These are phyloP conservation scores for Machaerirhynchus nigripectus DNA, from an alignment of 2,113 vertebrate species.

Conservation along the genomic window DNA sequence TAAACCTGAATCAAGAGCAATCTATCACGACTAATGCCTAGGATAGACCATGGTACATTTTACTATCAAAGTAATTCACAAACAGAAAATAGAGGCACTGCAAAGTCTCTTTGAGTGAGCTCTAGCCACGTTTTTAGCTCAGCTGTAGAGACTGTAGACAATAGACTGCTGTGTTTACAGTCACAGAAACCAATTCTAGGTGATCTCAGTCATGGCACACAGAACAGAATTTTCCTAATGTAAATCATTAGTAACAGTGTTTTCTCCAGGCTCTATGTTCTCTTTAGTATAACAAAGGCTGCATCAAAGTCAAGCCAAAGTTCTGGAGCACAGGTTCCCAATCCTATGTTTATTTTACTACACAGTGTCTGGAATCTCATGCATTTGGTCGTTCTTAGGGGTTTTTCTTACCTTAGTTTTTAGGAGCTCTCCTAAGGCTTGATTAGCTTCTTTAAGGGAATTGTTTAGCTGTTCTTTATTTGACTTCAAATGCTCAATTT, in stretches of 20 bases:
- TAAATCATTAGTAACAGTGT: neutral
- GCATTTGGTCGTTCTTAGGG: neutral
- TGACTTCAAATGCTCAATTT: slow-evolving; percentile 66
- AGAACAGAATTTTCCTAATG: neutral
- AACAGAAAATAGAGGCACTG: neutral
- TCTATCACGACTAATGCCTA: neutral
- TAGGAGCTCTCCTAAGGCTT: slow-evolving; percentile 41
- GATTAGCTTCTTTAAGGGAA: slow-evolving; percentile 49
- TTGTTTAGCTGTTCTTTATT: slow-evolving; percentile 59
- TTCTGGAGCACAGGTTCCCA: neutral
- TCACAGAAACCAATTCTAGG: neutral
- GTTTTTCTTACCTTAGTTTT: slow-evolving; percentile 55
- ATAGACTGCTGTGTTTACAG: neutral
- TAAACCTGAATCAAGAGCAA: neutral
- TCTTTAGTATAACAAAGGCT: neutral
- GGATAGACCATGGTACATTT: neutral
- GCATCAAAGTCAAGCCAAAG: neutral
- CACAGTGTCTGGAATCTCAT: neutral
- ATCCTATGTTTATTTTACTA: neutral
- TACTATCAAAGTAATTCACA: neutral
- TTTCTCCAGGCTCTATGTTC: neutral
- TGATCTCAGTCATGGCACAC: neutral
- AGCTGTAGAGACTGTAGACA: neutral
- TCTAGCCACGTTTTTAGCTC: neutral
- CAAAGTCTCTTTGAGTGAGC: neutral